Base-by-base conservation (phyloP, 1,140 invertebrate species). In the Cotesia chilonis region DNA sequence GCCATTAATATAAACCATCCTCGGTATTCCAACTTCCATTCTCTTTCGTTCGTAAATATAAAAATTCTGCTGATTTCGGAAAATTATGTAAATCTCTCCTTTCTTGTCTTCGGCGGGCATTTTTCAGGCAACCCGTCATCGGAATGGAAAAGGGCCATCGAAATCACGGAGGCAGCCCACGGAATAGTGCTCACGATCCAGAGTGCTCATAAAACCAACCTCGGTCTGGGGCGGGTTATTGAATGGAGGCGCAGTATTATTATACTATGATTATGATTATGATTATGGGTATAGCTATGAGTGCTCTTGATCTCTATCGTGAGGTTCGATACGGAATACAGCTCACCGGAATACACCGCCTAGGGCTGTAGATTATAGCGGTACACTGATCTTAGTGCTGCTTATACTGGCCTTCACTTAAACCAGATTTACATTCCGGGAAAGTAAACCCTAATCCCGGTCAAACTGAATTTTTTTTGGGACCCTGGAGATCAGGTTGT, bases 131-230 rank as follows among this genome's bases (percentile, higher is more conserved):
- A 28, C 28, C 28, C 28, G 28, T 28, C 28, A 28, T 28, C 28
- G 28, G 28, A 28, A 28, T 28, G 28, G 28, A 28, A 28, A 28
- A 14, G 38, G 35, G 47, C 51, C 1, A 35, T 14, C 54, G 20
- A 28, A 65, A 71, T 71, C 66, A 66, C 70, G 37, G 14, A 71
- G 28, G 70, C 61, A 66, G 70, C 38, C 70, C 70, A 71, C 70
- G 63, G 66, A 65, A 65, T 63, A 28, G 37, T 20, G 12, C 41
- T 35, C 35, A 41, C 14, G 35, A 28, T 28, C 28, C 36, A 28
- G 47, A n/a, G 6, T 55, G 35, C 47, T 2, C 14, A 20, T 12
- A 41, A 17, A 28, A 17, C 9, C 38, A 51, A 54, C 64, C 52
- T 66, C 47, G 20, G 28, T 38, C 64, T 66, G 28, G 41, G 64